Percentiles rank a stretch among this genome's conserved stretches.
These are phyloP conservation scores for Xiphophorus birchmanni DNA, from an alignment of 2,797 vertebrate species.

Conservation along the genomic window DNA sequence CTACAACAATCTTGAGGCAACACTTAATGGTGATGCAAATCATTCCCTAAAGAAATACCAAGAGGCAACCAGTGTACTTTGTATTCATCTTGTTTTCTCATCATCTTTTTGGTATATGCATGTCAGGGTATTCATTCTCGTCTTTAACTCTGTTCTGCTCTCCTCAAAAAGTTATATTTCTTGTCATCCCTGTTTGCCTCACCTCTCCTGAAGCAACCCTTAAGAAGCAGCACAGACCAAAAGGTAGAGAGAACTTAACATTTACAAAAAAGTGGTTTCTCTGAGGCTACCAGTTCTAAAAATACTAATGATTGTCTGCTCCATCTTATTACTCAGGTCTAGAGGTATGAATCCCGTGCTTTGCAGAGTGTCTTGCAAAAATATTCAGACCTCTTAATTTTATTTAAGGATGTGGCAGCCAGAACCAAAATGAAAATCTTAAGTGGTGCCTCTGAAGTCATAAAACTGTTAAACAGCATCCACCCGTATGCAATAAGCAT, in stretches of 20 bases:
- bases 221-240: constrained; percentile 53
- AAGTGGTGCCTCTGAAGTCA: background rate
- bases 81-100: constrained; percentile 35
- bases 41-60: constrained; percentile 12
- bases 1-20: constrained; percentile 7
- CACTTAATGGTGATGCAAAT: constrained; percentile 16
- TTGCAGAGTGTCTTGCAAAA: background rate
- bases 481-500: background rate
- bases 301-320: constrained; percentile 58
- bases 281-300: constrained; percentile 58
- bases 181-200: constrained; percentile 7
- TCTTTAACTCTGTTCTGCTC: background rate
- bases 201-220: constrained; percentile 23
- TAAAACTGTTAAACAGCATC: background rate
- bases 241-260: constrained; percentile 47
- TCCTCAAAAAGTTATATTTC: constrained; percentile 15
- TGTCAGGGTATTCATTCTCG: constrained; percentile 14
- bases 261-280: constrained; percentile 57
- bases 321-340: constrained; percentile 57
- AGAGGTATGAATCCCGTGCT: background rate
- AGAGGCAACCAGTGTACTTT: constrained; percentile 7
- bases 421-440: background rate
- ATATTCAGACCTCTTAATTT: background rate
- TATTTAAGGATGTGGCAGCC: background rate
- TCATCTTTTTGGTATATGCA: constrained; percentile 7